Evolutionary conservation across 2,888 invertebrate genomes (phyloP).

Genomic region (Dorcus parallelipipedus): DNA sequence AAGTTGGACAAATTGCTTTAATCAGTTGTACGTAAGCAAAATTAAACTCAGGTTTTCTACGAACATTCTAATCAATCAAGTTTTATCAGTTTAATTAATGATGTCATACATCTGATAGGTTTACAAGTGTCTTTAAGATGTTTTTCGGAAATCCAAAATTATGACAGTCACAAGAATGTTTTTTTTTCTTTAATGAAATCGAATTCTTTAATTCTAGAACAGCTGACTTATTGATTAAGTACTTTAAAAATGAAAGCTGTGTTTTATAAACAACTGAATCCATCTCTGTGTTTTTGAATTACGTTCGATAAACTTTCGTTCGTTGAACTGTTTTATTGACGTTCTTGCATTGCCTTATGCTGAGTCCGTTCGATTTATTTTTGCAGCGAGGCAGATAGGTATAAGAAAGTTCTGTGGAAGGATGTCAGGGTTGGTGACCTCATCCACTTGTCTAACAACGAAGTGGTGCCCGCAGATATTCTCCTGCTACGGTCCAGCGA

Average conservation of each 20-base stretch:
- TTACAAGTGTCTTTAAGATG: too few relatives aligned
- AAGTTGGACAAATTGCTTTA: too few relatives aligned
- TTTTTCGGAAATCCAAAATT: not conserved
- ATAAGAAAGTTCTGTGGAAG: constrained; percentile 84
- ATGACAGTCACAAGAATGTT: not conserved
- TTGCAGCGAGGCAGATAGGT: constrained; percentile 74
- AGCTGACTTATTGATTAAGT: not conserved
- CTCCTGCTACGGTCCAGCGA: constrained; percentile 85
- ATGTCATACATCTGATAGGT: too few relatives aligned
- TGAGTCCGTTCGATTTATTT: constrained; percentile 6
- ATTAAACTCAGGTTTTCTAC: too few relatives aligned
- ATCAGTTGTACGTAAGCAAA: too few relatives aligned
- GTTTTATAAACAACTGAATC: not conserved
- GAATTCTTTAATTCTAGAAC: not conserved
- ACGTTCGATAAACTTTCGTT: too few relatives aligned
- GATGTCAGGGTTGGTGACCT: constrained; percentile 91
- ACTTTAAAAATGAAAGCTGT: not conserved
- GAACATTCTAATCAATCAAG: too few relatives aligned
- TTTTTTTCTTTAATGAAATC: not conserved
- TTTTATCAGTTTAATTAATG: too few relatives aligned
- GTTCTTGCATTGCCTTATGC: too few relatives aligned
- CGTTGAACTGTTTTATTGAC: too few relatives aligned
- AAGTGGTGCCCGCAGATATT: constrained; percentile 94
- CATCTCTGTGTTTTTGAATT: too few relatives aligned
- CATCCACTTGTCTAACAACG: constrained; percentile 93